A percentile compares a stretch with the other conserved stretches of the same genome.
phyloP scores from a whole-genome alignment of 2,888 invertebrate genomes.

The Lasioglossum malachurum region DNA sequence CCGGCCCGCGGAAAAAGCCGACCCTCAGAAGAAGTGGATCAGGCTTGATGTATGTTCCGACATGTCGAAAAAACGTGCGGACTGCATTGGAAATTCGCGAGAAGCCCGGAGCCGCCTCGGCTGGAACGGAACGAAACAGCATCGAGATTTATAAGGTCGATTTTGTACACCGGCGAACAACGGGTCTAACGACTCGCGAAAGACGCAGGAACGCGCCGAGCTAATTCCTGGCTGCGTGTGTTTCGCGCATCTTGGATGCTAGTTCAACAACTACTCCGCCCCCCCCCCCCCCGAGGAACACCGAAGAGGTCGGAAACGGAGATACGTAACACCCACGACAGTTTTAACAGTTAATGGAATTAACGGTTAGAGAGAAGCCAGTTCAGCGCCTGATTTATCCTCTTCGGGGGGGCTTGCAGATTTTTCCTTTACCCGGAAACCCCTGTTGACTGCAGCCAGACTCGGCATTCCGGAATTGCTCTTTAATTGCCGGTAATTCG shows the following conservation, averaged over 20 bases:
- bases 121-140: constrained; percentile 3
- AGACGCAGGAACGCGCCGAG: constrained; percentile 16
- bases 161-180: constrained; percentile 33
- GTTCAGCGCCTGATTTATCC: constrained; percentile 21
- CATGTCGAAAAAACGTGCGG: constrained; percentile 38
- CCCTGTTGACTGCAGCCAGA: background rate
- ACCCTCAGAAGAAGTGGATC: constrained; percentile 26
- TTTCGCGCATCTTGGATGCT: background rate
- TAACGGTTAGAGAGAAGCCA: constrained; percentile 25
- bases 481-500: background rate
- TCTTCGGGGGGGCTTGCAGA: background rate
- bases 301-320: background rate
- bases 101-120: constrained; percentile 11
- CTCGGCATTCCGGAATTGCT: background rate
- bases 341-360: constrained; percentile 40
- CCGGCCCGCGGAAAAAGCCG: background rate
- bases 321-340: background rate
- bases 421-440: background rate
- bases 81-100: constrained; percentile 50
- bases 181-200: constrained; percentile 30
- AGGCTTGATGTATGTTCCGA: constrained; percentile 45
- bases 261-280: constrained; percentile 16
- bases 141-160: constrained; percentile 45
- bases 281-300: background rate
- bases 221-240: constrained; percentile 31